phyloP scores from a whole-genome alignment of 1,140 invertebrate species.

The Pseudomyrmex gracilis region DNA sequence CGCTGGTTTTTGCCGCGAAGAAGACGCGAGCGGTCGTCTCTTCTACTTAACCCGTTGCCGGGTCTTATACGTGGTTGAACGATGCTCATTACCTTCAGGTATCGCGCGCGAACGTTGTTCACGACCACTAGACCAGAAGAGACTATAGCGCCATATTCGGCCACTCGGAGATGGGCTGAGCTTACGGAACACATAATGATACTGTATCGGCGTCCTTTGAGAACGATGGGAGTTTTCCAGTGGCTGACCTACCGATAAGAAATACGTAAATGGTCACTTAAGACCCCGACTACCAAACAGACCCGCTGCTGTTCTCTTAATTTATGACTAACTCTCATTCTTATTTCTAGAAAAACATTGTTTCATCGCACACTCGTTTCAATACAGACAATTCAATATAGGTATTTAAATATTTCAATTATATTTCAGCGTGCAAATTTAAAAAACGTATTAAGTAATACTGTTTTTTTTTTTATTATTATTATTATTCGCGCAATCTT shows the following conservation, averaged over 20 bases:
- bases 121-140: neutral
- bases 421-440: too few relatives aligned
- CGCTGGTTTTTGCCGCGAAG: slow-evolving; percentile 22
- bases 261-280: slow-evolving; percentile 2
- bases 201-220: neutral
- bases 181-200: slow-evolving; percentile 25
- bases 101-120: slow-evolving; percentile 25
- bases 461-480: too few relatives aligned
- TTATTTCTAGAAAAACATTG: too few relatives aligned
- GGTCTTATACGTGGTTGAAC: slow-evolving; percentile 1
- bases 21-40: slow-evolving; percentile 28
- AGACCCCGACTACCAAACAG: neutral
- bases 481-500: neutral
- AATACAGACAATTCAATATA: too few relatives aligned
- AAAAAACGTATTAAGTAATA: too few relatives aligned
- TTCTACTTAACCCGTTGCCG: slow-evolving; percentile 40
- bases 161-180: slow-evolving; percentile 11
- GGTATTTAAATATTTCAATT: neutral
- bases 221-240: neutral
- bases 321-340: slow-evolving; percentile 3
- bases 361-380: too few relatives aligned
- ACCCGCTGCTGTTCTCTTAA: neutral
- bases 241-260: slow-evolving; percentile 8
- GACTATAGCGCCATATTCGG: slow-evolving; percentile 27
- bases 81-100: slow-evolving; percentile 13